Percentiles rank a stretch among this genome's conserved stretches.
Conservation (phyloP, 1,140 invertebrate species). For the Acromyrmex heyeri region DNA sequence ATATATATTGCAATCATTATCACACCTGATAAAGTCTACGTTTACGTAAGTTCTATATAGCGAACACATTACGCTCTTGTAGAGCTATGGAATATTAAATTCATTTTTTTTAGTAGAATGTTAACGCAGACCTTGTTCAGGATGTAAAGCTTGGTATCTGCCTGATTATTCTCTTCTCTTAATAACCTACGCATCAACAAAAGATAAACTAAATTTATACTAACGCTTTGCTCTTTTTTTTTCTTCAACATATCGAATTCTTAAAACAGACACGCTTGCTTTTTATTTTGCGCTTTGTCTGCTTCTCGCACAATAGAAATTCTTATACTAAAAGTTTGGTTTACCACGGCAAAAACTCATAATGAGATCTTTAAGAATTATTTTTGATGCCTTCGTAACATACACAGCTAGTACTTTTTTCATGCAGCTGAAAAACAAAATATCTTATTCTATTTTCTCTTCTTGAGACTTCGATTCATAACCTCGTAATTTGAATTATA, state of each 20-base stretch:
- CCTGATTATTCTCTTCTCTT: constrained; percentile 40
- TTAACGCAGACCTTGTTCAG: constrained; percentile 48
- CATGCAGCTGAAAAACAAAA: constrained; percentile 2
- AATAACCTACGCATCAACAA: constrained; percentile 45
- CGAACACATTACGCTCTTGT: constrained; percentile 18
- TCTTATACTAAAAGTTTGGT: constrained; percentile 31
- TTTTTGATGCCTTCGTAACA: constrained; percentile 7
- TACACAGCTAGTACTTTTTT: neutral
- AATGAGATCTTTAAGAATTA: constrained; percentile 31
- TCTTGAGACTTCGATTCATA: neutral
- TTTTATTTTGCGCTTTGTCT: constrained; percentile 13
- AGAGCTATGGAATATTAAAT: constrained; percentile 57
- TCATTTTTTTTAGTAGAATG: constrained; percentile 38
- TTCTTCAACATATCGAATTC: constrained; percentile 7
- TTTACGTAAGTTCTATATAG: constrained; percentile 55
- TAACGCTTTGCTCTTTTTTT: constrained; percentile 10
- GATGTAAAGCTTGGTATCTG: constrained; percentile 46
- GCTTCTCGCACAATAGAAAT: constrained; percentile 5
- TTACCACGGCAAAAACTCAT: constrained; percentile 6
- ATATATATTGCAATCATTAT: constrained; percentile 53
- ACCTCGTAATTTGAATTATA: neutral
- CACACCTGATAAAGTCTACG: constrained; percentile 62
- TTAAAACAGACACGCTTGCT: neutral
- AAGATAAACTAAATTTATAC: constrained; percentile 46
- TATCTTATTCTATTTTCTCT: neutral